Evolutionary conservation across 2,113 vertebrate species (phyloP), one percentile per base, ranked within the genome.

Genomic region (Ophiodon elongatus): DNA sequence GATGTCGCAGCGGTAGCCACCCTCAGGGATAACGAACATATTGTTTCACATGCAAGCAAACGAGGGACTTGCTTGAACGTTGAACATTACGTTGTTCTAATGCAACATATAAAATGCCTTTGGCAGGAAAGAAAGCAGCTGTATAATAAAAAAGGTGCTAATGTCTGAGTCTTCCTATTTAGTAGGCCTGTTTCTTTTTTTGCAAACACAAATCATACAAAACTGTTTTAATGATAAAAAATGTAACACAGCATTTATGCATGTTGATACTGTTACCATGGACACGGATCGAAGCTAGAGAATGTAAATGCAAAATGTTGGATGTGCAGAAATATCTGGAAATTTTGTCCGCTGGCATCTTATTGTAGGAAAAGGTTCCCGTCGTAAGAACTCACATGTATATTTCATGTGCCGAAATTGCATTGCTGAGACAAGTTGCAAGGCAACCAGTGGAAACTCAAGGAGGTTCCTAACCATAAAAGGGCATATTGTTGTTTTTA

Each of bases 31-130:
- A 87, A 82, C 41, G 59, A 76, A 84, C 82, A 80, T 85, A 89
- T 89, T 90, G 87, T 93, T 89, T 84, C 60, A 81, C 76, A 86
- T 90, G 86, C 63, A 84, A 84, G 85, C 64, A 52, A 80, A 59
- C 71, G 45, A 37, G 52, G 37, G 35, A 93, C 89, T 94, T 88
- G 75, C 39, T 23, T 19, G 50, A 15, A 54, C 23, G 1, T 54
- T n/a, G 23, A 54, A n/a, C 87, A 84, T 92, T 81, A 73, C 41
- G 76, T 85, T 84, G 80, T 79, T 85, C 62, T 90, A 43, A 50
- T 76, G 54, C 31, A 45, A 77, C 88, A 87, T 80, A 85, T 21
- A 76, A 60, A 71, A 79, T 41, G 79, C 37, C 21, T 37, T 45
- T 54, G 33, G 37, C 2, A 66, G 37, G 45, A 62, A 56, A 54